Conservation (phyloP, 2,797 vertebrate genomes). For the Neosilurus mollespiculum region DNA sequence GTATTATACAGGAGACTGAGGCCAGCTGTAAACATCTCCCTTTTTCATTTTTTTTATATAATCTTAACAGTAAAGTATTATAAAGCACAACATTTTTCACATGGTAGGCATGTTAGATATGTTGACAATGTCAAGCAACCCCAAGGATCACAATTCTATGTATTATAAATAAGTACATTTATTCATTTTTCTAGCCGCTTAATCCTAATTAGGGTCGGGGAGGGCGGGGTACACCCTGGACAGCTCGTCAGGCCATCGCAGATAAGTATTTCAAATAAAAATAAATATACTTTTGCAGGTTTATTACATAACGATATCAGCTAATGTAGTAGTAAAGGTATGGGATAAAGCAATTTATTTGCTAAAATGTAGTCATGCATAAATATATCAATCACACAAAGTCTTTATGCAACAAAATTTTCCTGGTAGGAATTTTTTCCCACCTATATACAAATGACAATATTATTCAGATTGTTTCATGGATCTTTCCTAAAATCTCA, state of each 20-base stretch:
- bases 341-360: background rate
- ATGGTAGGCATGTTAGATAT: background rate
- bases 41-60: background rate
- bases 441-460: no score
- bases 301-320: background rate
- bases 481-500: no score
- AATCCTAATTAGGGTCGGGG: no score
- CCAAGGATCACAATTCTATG: background rate
- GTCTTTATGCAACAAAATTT: background rate
- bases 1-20: background rate
- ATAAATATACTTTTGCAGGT: background rate
- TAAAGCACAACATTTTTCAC: background rate
- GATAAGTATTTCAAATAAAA: no score
- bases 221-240: no score
- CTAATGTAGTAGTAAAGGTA: background rate
- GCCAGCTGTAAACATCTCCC: background rate
- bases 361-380: background rate
- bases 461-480: background rate
- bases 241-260: no score
- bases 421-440: background rate
- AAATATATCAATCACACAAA: background rate
- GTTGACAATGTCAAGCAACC: background rate
- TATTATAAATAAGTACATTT: no score
- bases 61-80: background rate
- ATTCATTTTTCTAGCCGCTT: no score